A percentile compares a stretch with the other conserved stretches of the same genome.
Evolutionary conservation across 2,113 vertebrate genomes (phyloP).

Genomic region (Tichodroma muraria): DNA sequence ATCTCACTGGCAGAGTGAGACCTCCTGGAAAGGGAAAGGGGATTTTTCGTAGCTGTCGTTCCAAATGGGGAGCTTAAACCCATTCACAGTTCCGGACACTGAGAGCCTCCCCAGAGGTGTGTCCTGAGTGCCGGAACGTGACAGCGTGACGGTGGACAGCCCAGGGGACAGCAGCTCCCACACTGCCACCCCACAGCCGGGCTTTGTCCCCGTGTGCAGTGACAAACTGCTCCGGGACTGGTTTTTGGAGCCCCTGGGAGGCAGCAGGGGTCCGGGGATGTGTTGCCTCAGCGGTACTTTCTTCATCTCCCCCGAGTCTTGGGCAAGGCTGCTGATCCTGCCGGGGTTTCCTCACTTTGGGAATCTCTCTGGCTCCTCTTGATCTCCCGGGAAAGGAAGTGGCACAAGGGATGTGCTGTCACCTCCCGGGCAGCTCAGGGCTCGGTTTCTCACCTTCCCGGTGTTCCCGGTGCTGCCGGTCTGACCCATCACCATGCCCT

Average conservation of each 20-base stretch:
- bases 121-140: neutral
- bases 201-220: neutral
- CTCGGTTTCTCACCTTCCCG: rapidly evolving
- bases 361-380: neutral
- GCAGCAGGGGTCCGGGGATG: neutral
- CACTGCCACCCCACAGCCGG: neutral
- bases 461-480: neutral
- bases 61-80: neutral
- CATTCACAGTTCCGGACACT: rapidly evolving
- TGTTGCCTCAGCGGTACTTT: neutral
- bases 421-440: neutral
- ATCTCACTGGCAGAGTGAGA: neutral
- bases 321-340: neutral
- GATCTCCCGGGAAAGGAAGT: neutral
- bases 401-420: neutral
- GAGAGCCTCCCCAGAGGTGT: neutral
- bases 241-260: neutral
- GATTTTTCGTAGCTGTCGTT: neutral
- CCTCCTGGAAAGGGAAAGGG: neutral
- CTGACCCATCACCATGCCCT: rapidly evolving
- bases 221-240: neutral
- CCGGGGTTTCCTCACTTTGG: neutral
- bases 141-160: neutral
- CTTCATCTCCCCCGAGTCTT: neutral
- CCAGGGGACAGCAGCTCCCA: neutral